Percentiles rank a stretch among this genome's conserved stretches.
phyloP scores from a whole-genome alignment of 1,140 invertebrate species.

The Drosophila micromelanica region DNA sequence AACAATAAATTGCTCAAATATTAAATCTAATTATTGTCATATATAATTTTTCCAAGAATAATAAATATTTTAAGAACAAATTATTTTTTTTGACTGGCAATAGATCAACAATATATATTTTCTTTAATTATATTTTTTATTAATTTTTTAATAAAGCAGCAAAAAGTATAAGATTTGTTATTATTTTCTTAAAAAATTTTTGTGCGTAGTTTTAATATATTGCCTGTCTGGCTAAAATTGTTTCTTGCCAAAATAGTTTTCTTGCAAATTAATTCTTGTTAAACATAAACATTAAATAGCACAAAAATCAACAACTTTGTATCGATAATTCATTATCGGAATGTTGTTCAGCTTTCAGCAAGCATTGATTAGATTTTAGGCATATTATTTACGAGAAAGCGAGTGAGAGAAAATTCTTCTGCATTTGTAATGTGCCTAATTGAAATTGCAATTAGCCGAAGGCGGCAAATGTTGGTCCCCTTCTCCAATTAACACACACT shows the following conservation, averaged over 20 bases:
- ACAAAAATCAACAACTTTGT: no score
- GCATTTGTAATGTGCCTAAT: constrained; percentile 60
- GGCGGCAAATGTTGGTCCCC: constrained; percentile 20
- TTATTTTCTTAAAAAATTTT: no score
- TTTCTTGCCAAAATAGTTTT: no score
- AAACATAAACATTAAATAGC: neutral
- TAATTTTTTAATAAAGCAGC: neutral
- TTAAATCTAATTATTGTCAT: neutral
- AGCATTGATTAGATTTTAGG: constrained; percentile 18
- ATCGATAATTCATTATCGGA: neutral
- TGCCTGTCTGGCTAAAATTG: no score
- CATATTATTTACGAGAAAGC: constrained; percentile 13
- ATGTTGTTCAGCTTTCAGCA: constrained; percentile 14
- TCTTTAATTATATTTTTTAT: neutral
- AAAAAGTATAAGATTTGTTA: neutral
- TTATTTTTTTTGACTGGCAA: neutral
- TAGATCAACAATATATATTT: neutral
- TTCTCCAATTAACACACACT: constrained; percentile 76
- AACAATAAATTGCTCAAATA: constrained; percentile 6
- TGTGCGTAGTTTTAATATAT: no score
- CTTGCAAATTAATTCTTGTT: neutral
- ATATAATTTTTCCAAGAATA: neutral
- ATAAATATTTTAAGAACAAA: neutral
- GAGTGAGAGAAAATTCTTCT: neutral
- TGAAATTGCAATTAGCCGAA: constrained; percentile 70